phyloP scores from a whole-genome alignment of 2,888 invertebrate species.

The Junonia oenone region DNA sequence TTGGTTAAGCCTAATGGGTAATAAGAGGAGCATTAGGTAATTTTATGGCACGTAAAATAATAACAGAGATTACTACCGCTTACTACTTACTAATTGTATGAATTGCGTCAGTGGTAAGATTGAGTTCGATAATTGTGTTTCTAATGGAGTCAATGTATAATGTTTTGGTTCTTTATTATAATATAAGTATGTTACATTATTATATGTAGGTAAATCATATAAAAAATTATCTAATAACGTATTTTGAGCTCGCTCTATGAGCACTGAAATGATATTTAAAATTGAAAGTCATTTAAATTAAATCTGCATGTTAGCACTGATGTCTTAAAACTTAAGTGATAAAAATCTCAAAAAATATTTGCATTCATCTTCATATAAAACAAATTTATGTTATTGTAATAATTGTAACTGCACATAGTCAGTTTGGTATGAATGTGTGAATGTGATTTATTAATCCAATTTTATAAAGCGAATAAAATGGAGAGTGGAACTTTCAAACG shows the following conservation, averaged over 20 bases:
- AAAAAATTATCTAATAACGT: neutral
- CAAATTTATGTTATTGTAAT: neutral
- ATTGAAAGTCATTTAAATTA: no score
- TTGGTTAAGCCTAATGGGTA: neutral
- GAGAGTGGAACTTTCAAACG: conserved; percentile 18
- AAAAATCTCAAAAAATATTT: no score
- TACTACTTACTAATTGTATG: neutral
- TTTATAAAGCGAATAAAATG: conserved; percentile 1
- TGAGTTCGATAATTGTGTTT: neutral
- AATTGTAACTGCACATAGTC: neutral
- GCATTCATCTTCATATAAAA: neutral
- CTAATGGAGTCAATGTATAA: neutral
- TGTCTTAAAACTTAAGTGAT: no score
- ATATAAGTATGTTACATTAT: neutral
- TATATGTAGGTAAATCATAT: neutral
- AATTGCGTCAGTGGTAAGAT: neutral
- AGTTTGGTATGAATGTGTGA: neutral
- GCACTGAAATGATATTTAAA: no score
- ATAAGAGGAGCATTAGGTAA: neutral
- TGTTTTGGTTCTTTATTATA: neutral
- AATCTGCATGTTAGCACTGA: no score
- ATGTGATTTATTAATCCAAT: neutral
- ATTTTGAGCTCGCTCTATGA: no score
- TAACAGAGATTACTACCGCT: neutral
- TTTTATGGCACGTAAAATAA: neutral